Evolutionary conservation across 2,113 vertebrate species (phyloP), one percentile per base, ranked within the genome.

Genomic region (Rhinoderma darwinii): DNA sequence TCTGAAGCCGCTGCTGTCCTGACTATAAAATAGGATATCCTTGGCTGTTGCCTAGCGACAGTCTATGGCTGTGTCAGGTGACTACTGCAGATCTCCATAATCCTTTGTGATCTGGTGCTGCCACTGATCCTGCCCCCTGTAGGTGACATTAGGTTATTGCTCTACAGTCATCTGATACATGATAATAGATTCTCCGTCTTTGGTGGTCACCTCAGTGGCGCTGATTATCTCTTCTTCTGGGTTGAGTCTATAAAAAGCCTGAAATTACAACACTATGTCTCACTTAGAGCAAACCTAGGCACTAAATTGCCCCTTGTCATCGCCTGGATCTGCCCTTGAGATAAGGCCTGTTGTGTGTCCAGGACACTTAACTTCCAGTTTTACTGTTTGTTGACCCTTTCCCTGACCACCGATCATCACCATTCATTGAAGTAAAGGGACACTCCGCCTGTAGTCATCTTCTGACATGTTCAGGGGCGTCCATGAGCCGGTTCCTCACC

Each of bases 241-340:
- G 66, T 9, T 9, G 66, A 37, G 87, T 95, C 86, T 91, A 92
- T 94, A 94, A 93, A 95, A 94, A 90, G 83, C 83, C 82, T 96
- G 93, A 97, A 96, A 98, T 96, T 92, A 93, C 93, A 95, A 94
- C 94, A 96, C 95, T 95, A 94, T 96, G 94, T 96, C 95, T 92
- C 92, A 91, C 86, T 91, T 94, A 94, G 90, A 94, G 94, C 94
- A 93, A 96, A 96, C 96, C 96, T 93, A 94, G 94, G 94, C 93
- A 94, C 95, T 95, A 97, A 97, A 97, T 96, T 96, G 95, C 94
- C 94, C 84, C 92, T 88, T 97, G 96, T 98, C 96, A 96, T 96
- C 95, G 78, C 96, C 91, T 92, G 91, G 89, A 94, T 91, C 92
- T 93, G 90, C 92, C 94, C 86, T 90, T 96, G 94, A 97, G 96